phyloP scores from a whole-genome alignment of 2,113 vertebrate species.

The Ardeotis arabs region DNA sequence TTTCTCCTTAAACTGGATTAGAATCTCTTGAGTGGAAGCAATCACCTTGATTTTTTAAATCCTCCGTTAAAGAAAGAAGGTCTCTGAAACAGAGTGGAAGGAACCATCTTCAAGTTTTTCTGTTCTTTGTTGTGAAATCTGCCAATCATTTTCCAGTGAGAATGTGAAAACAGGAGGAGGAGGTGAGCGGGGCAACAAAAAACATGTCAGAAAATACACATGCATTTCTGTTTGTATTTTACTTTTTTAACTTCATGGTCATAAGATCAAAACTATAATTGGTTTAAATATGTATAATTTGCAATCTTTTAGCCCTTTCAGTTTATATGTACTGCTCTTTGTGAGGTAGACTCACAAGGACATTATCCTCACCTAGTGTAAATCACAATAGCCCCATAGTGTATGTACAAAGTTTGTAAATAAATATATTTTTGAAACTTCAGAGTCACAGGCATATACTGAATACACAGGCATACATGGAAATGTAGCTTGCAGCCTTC shows the following conservation, averaged over 20 bases:
- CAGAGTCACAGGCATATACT: neutral
- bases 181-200: neutral
- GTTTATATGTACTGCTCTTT: neutral
- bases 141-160: neutral
- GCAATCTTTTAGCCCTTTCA: neutral
- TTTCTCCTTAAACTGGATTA: conserved; percentile 27
- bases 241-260: neutral
- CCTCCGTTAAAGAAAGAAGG: neutral
- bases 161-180: neutral
- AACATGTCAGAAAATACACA: neutral
- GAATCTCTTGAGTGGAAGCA: conserved; percentile 12
- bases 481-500: neutral
- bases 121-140: neutral
- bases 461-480: neutral
- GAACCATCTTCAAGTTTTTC: neutral
- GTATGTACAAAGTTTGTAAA: neutral
- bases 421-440: neutral
- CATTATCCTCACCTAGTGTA: neutral
- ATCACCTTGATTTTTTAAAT: conserved; percentile 26
- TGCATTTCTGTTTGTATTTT: neutral
- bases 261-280: neutral
- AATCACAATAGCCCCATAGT: neutral
- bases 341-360: neutral
- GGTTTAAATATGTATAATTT: neutral
- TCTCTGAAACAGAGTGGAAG: neutral